Evolutionary conservation across 2,113 vertebrate species (phyloP), one percentile per base, ranked within the genome.

Genomic region (Centropus bengalensis): DNA sequence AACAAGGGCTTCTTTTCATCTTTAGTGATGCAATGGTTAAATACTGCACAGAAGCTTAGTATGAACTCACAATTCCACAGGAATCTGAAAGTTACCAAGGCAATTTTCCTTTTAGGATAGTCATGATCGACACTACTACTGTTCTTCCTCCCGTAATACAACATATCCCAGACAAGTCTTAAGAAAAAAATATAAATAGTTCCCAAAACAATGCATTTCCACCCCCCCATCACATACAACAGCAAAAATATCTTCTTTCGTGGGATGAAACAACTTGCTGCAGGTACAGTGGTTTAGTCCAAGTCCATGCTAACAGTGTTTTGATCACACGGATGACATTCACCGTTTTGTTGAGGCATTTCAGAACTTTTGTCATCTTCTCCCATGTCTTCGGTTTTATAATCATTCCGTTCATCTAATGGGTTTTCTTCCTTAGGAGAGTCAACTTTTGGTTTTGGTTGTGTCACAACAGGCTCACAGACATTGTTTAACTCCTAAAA

Each of bases 1-100:
- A 95, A 94, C 96, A 96, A 95, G 77, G 45, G 95, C 94, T 91
- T 92, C 87, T 82, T 94, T 95, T 97, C 96, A 97, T 96, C 94
- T 93, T 97, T 67, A 96, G 95, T 96, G 96, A 97, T 97, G 93
- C 96, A 94, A 94, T 81, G 84, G 94, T 96, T 95, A 89, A 88
- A 97, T 96, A 97, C 96, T 97, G 97, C 96, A 98, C 96, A 98
- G 95, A 98, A 97, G 97, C 97, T 97, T 97, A 94, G 96, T 97
- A 97, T 97, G 98, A 97, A 97, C 96, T 98, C 96, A 98, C 98
- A 98, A 98, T 98, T 98, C 98, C 98, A 98, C 98, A 98, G 98
- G 98, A 98, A 98, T 98, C 97, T 98, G 97, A 95, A 97, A 98
- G 97, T 98, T 97, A 97, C 97, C 98, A 98, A 98, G 97, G 97